Evolutionary conservation across 1,140 invertebrate species (phyloP), one percentile per base, ranked within the genome.

Genomic region (Drosophila triauraria): DNA sequence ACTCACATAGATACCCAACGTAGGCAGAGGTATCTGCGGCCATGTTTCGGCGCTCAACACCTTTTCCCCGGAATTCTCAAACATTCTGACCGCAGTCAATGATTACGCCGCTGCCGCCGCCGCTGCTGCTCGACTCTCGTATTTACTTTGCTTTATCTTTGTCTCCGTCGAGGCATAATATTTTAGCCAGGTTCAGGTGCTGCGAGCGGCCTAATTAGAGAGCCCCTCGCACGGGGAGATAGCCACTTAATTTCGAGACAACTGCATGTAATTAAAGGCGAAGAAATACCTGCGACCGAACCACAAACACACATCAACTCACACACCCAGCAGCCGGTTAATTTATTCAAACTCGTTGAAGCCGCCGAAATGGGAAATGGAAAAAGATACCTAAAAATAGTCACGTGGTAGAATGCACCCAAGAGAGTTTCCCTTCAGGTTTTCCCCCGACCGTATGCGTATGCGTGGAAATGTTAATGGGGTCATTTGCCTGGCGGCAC

Each of bases 291-390:
- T 42, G 54, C 7, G 54, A 57, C 54, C 35, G 20, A 42, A 25
- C 54, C 54, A n/a, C 56, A 54, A 79, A 51, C 17, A 20, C n/a
- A 46, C 13, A 44, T 1, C 20, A 20, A 20, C 20, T 43, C 44
- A 53, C 42, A 42, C 59, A 32, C 27, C 17, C 32, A 40, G 44
- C 63, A 65, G 68, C 50, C 67, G 56, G 40, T 63, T 83, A 87
- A 87, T 87, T 88, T 88, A 88, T 87, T 83, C 77, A 87, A 82
- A 79, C 82, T 75, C 79, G 60, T 62, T 50, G 56, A 72, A 50
- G 67, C 57, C 54, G 58, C 65, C 75, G 56, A 76, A 63, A 74
- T 61, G 15, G 50, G 6, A 60, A 32, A 42, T 10, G 54, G 54
- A 7, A 53, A 46, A 32, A 78, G 67, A 72, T 60, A 72, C 54